phyloP scores from a whole-genome alignment of 64 coral and sea anemone species.

The Montipora foliosa region DNA sequence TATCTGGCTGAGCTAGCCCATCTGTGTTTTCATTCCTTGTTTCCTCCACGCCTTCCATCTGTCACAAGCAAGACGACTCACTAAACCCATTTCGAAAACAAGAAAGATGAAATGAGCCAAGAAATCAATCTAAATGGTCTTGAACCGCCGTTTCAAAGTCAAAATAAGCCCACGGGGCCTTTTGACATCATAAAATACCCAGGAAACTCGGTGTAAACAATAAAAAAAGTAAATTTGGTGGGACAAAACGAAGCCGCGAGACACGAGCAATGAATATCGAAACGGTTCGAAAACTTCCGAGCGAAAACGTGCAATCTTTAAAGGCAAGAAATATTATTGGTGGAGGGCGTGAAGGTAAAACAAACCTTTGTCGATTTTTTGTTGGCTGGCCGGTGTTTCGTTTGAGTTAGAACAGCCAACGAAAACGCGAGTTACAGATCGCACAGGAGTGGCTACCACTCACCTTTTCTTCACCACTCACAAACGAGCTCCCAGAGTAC shows the following conservation, averaged over 20 bases:
- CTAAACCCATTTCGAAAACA: constrained; percentile 40
- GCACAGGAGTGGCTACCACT: constrained; percentile 90
- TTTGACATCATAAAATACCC: constrained; percentile 42
- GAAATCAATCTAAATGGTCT: background rate
- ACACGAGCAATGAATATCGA: constrained; percentile 33
- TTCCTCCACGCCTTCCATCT: constrained; percentile 76
- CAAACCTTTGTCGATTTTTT: constrained; percentile 99
- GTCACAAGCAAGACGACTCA: background rate
- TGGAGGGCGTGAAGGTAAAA: constrained; percentile 99
- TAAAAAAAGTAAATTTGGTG: background rate
- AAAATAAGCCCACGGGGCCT: constrained; percentile 54
- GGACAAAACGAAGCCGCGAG: constrained; percentile 27
- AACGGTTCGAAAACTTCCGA: constrained; percentile 54
- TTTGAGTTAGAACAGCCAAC: constrained; percentile 99
- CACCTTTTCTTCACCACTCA: constrained; percentile 98
- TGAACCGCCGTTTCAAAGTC: background rate
- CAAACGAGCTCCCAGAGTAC: constrained; percentile 88
- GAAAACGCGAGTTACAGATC: constrained; percentile 97
- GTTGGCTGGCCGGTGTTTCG: constrained; percentile 99
- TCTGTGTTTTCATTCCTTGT: constrained; percentile 78
- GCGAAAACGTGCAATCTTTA: constrained; percentile 75
- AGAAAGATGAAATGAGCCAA: constrained; percentile 18
- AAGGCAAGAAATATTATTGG: constrained; percentile 93
- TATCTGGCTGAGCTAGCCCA: constrained; percentile 57
- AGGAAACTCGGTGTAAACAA: constrained; percentile 47